Evolutionary conservation across 2,888 invertebrate genomes (phyloP), one percentile per base, ranked within the genome.

Genomic region (Eutolmus rufibarbis): DNA sequence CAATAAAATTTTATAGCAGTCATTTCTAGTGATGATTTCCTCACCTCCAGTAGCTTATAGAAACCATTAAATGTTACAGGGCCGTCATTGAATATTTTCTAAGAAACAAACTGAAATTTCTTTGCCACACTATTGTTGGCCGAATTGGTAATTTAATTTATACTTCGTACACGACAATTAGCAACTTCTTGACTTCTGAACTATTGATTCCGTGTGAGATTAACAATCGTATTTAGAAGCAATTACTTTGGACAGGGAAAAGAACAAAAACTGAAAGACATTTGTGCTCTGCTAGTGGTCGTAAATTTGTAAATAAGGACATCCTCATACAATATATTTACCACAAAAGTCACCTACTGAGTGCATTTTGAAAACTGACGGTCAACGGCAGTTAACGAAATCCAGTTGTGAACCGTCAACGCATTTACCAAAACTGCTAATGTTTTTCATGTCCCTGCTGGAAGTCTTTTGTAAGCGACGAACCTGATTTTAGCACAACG

Each of bases 291-390:
- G 34, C 34, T 19, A 37, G 34, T 76, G 46, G 28, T 51, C 56
- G 51, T 81, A 81, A 81, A 81, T 81, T 81, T 81, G 56, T 56
- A 81, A 81, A 81, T 31, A 81, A 51, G 81, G 81, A 81, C 34
- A 81, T 56, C n/a, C 34, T 51, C 16, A 16, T 31, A 51, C n/a
- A 19, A 14, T 31, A 46, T 46, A 46, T 51, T 34, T 31, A 34
- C 51, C 66, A 86, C 85, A 86, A 87, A 86, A 86, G 86, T 81
- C 87, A 86, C 86, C 87, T 81, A 87, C 86, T 74, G 87, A 56
- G 87, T 56, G 51, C 79, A 84, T 86, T 85, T 78, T 86, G 66
- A 43, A 85, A 79, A 86, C 46, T 86, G 74, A 86, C 79, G 77
- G 85, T 86, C 56, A 56, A 23, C 31, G n/a, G 51, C 51, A 46